A percentile compares a stretch with the other conserved stretches of the same genome.
Conservation (phyloP, 2,888 invertebrate genomes). For the Caenorhabditis sp. region DNA sequence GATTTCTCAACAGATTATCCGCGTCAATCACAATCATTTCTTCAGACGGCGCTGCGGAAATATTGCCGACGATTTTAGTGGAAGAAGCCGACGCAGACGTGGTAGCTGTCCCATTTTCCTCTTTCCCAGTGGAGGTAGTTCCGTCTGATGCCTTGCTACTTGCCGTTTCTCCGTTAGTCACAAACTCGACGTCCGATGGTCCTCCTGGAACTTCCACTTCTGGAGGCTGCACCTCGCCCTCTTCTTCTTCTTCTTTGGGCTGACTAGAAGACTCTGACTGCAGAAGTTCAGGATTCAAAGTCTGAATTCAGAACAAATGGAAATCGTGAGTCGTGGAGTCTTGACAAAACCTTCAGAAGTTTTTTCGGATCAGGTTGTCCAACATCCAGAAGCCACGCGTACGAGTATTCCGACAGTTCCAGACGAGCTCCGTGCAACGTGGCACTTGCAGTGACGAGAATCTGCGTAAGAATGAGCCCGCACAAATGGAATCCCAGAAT, state of each 20-base stretch:
- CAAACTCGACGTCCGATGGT: too few species aligned
- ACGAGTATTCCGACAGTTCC: conserved; percentile 7
- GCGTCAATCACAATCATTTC: too few species aligned
- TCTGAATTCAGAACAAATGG: conserved; percentile 5
- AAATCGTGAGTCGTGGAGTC: background rate
- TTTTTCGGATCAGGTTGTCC: conserved; percentile 31
- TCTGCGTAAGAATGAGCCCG: conserved; percentile 21
- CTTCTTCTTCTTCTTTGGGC: background rate
- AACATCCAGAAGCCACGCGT: conserved; percentile 38
- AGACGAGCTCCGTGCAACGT: conserved; percentile 2
- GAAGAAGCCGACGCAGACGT: too few species aligned
- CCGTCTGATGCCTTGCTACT: too few species aligned
- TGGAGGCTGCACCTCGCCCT: background rate
- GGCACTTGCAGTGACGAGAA: conserved; percentile 26
- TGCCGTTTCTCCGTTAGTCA: too few species aligned
- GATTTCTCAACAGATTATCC: too few species aligned
- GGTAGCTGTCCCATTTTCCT: too few species aligned
- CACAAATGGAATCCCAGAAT: conserved; percentile 33
- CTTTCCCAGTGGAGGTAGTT: too few species aligned
- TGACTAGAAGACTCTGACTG: background rate
- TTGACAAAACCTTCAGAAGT: conserved; percentile 13
- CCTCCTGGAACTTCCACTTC: background rate
- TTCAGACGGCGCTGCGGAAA: too few species aligned
- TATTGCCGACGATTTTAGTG: too few species aligned
- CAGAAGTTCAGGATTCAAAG: conserved; percentile 4